Conservation (phyloP, 2,888 invertebrate species). For the Temnothorax ravouxi region DNA sequence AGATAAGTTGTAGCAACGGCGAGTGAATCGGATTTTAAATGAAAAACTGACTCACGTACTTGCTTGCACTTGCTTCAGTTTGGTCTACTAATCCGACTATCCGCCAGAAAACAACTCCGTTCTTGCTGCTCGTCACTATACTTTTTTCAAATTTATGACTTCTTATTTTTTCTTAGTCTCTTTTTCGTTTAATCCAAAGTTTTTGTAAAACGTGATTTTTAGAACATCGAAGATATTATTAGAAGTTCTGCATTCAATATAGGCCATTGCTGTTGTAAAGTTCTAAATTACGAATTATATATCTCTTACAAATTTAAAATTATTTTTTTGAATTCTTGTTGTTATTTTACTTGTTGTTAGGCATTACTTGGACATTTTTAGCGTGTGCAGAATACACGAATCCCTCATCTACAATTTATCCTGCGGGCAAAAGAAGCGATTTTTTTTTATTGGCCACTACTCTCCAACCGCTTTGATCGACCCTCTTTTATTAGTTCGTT, state of each 20-base stretch:
- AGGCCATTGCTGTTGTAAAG: background rate
- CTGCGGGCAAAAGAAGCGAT: slow-evolving; percentile 7
- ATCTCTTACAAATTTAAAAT: background rate
- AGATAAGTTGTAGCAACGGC: slow-evolving; percentile 7
- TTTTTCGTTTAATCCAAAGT: background rate
- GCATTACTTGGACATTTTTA: background rate
- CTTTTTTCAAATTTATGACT: background rate
- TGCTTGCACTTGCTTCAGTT: background rate
- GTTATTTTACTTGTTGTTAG: background rate
- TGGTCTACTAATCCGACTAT: slow-evolving; percentile 8
- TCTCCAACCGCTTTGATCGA: slow-evolving; percentile 42
- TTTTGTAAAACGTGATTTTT: background rate
- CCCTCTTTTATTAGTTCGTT: slow-evolving; percentile 64
- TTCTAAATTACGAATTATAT: background rate
- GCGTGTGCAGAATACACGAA: slow-evolving; percentile 11
- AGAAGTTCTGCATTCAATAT: background rate
- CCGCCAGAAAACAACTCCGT: background rate
- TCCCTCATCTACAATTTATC: slow-evolving; percentile 35
- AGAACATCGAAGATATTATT: no score
- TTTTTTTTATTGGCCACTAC: slow-evolving; percentile 36
- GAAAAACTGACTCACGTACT: slow-evolving; percentile 20
- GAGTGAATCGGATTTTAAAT: slow-evolving; percentile 19
- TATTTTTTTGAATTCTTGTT: background rate
- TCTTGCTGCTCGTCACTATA: background rate
- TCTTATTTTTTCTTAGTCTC: background rate